Base-by-base conservation (phyloP, 2,888 invertebrate species). In the Stegophylla sp. region DNA sequence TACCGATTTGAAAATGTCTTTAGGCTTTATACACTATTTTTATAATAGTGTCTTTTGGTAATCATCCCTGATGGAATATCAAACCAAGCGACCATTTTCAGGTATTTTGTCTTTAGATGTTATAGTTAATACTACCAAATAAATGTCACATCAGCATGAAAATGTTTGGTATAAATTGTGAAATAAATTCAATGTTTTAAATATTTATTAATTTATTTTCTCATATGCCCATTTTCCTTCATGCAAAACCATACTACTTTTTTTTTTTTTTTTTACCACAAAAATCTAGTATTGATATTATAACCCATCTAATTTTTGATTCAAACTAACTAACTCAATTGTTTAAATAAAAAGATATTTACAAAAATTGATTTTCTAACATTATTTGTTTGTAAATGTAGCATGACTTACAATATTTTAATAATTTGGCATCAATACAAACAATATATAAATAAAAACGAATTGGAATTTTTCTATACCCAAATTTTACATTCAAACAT, bases 1-100 rank as follows among this genome's bases (percentile, higher is more conserved):
- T 73, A 56, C 51, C 13, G n/a, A 69, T 61, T 79, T 79, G 41
- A 61, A 53, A 76, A 76, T 76, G 41, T 76, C 66, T 76, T 26
- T 76, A 76, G 66, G 66, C 9, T 56, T 76, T 53, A n/a, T n/a
- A n/a, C n/a, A n/a, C n/a, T n/a, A n/a, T n/a, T n/a, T n/a, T n/a
- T n/a, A 76, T 64, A 76, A 66, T 66, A 66, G 17, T 66, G 64
- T 66, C 51, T 20, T 76, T 66, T 64, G 41, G 17, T 56, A 66
- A 23, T 61, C 76, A 56, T 43, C 34, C 17, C 41, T 66, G 41
- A 28, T 45, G 59, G 45, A 69, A 61, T 48, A 72, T 48, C 56
- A 23, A 43, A 72, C n/a, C 72, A 79, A 26, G 9, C 41, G 28
- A 81, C 43, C 48, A 3, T 81, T 69, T 56, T 73, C 53, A 72